A percentile compares a stretch with the other conserved stretches of the same genome.
phyloP scores from a whole-genome alignment of 2,888 invertebrate genomes.

The Pollenia labialis region DNA sequence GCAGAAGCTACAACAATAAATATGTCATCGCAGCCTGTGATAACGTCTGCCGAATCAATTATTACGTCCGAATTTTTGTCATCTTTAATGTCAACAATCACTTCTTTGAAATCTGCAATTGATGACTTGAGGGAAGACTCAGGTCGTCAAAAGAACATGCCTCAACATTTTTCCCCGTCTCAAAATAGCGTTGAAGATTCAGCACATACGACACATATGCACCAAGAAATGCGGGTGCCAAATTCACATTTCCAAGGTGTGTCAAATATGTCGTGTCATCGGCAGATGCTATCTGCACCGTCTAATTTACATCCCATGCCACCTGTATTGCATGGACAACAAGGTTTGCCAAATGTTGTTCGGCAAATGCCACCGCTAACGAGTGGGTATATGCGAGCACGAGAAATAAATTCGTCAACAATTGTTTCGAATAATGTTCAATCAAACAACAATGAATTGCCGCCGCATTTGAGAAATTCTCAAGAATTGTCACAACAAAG shows the following conservation, averaged over 20 bases:
- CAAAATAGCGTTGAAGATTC: background rate
- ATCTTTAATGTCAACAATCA: background rate
- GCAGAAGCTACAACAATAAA: no score
- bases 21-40: background rate
- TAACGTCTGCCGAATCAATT: background rate
- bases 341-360: background rate
- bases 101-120: background rate
- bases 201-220: background rate
- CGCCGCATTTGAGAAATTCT: no score
- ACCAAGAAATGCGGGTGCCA: background rate
- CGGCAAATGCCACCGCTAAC: background rate
- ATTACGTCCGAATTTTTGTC: background rate
- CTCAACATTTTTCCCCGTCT: background rate
- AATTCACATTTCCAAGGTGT: background rate
- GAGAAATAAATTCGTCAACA: no score
- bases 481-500: no score
- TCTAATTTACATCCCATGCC: background rate
- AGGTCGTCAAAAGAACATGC: background rate
- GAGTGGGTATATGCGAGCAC: no score
- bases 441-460: no score
- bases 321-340: background rate
- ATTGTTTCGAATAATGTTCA: no score
- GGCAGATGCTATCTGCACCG: background rate
- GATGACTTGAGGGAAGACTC: background rate
- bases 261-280: background rate